phyloP scores from a whole-genome alignment of 2,888 invertebrate genomes.

The Cantharis rustica region DNA sequence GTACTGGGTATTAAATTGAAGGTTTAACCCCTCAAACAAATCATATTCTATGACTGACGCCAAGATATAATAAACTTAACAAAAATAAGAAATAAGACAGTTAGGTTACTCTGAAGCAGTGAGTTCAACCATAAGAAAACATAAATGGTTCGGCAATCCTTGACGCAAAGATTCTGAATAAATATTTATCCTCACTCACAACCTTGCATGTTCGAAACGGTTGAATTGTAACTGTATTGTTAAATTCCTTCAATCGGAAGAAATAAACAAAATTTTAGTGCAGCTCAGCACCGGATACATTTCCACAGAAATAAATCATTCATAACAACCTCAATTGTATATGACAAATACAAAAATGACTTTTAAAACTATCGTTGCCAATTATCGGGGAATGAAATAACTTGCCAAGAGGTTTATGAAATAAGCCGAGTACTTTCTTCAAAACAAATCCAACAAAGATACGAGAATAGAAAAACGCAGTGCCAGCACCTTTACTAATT shows the following conservation, averaged over 20 bases:
- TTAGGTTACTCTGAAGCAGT: no score
- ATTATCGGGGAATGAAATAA: constrained; percentile 14
- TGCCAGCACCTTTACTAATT: background rate
- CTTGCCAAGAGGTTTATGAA: constrained; percentile 18
- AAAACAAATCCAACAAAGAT: constrained; percentile 1
- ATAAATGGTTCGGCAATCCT: no score
- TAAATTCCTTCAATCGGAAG: background rate
- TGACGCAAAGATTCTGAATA: no score
- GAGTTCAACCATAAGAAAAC: no score
- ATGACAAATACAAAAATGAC: background rate
- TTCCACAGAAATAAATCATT: background rate
- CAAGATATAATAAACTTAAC: no score
- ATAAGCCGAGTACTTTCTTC: constrained; percentile 6
- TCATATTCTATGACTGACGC: no score
- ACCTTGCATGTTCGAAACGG: background rate
- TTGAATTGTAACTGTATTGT: background rate
- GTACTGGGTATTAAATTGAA: no score
- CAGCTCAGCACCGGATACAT: background rate
- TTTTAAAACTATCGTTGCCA: constrained; percentile 12
- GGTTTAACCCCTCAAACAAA: no score
- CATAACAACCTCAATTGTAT: background rate
- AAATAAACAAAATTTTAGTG: background rate
- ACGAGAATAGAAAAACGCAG: background rate
- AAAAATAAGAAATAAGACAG: no score
- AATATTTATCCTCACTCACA: no score